These are phyloP conservation scores for Philereme vetulata DNA, from an alignment of 2,888 invertebrate genomes.

Conservation along the genomic window DNA sequence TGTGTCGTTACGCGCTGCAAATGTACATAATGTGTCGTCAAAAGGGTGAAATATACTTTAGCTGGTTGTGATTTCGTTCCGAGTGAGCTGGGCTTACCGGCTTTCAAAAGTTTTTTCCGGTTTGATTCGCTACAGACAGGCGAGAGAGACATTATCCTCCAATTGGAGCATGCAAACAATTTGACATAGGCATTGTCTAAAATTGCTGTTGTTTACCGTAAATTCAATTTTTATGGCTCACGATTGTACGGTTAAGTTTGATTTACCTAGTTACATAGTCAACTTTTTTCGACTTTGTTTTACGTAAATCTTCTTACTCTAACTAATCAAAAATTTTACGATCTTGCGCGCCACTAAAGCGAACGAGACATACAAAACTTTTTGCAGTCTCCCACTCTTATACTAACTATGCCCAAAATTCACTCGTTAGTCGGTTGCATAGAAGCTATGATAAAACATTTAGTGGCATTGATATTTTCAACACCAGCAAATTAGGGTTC, in stretches of 20 bases:
- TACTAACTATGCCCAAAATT: no score
- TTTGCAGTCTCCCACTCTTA: no score
- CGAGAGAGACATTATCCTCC: slow-evolving; percentile 44
- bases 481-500: no score
- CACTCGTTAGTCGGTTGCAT: no score
- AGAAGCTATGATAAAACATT: no score
- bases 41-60: slow-evolving; percentile 83
- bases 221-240: slow-evolving; percentile 12
- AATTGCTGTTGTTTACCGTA: slow-evolving; percentile 21
- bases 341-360: no score
- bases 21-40: slow-evolving; percentile 83
- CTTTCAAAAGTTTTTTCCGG: slow-evolving; percentile 72
- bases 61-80: slow-evolving; percentile 77
- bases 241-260: background rate
- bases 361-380: no score
- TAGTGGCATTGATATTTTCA: no score
- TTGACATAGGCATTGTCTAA: slow-evolving; percentile 25
- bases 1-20: slow-evolving; percentile 81
- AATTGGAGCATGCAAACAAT: slow-evolving; percentile 33
- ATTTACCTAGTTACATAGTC: no score
- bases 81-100: slow-evolving; percentile 63
- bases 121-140: slow-evolving; percentile 63
- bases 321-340: no score
- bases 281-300: no score
- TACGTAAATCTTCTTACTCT: no score